Conservation (phyloP, 2,797 vertebrate species). For the Rhinogobio ventralis region DNA sequence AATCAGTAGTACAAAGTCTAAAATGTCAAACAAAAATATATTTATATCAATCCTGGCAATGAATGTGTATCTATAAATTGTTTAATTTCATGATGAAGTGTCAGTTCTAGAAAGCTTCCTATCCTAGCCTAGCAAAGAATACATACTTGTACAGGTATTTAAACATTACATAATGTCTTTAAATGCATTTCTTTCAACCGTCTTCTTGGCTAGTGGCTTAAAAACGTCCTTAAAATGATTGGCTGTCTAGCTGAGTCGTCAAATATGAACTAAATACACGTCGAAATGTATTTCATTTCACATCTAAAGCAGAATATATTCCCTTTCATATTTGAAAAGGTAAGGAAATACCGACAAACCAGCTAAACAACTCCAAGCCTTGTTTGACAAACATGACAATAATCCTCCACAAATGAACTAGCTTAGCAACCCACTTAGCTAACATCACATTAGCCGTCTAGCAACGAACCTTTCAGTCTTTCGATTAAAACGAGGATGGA, state of each 20-base stretch:
- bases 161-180: background rate
- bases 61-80: background rate
- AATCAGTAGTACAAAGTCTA: background rate
- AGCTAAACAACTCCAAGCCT: slow-evolving; percentile 59
- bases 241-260: slow-evolving; percentile 8
- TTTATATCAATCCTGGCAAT: background rate
- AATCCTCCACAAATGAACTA: slow-evolving; percentile 74
- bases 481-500: slow-evolving; percentile 20
- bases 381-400: slow-evolving; percentile 77
- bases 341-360: slow-evolving; percentile 21
- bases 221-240: slow-evolving; percentile 25
- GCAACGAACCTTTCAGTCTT: slow-evolving; percentile 59
- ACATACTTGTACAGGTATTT: background rate
- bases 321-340: background rate
- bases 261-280: slow-evolving; percentile 13
- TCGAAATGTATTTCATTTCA: background rate
- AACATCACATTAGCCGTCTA: slow-evolving; percentile 58
- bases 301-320: background rate
- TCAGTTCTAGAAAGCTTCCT: background rate
- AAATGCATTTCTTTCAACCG: background rate
- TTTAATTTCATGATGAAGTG: slow-evolving; percentile 4
- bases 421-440: slow-evolving; percentile 66
- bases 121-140: background rate
- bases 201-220: background rate
- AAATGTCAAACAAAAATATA: background rate